Percentiles rank a stretch among this genome's conserved stretches.
phyloP scores from a whole-genome alignment of 1,140 invertebrate genomes.

The Battus philenor region DNA sequence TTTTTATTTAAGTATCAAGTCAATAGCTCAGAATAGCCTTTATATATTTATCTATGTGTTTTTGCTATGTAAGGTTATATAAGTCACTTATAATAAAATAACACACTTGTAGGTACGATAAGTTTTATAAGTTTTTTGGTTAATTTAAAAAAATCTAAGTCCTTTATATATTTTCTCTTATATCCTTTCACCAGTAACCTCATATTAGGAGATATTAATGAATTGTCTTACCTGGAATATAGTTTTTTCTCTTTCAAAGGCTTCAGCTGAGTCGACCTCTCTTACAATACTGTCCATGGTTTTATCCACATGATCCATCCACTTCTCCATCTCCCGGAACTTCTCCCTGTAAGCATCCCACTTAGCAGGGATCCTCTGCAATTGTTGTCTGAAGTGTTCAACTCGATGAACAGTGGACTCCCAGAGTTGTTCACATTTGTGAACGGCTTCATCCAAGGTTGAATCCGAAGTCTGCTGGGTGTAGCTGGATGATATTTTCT shows the following conservation, averaged over 20 bases:
- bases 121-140: no score
- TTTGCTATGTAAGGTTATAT: no score
- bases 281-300: slow-evolving; percentile 88
- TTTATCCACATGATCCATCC: slow-evolving; percentile 93
- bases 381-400: slow-evolving; percentile 83
- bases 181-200: no score
- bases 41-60: no score
- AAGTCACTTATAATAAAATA: no score
- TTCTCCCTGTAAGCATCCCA: slow-evolving; percentile 91
- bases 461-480: slow-evolving; percentile 81
- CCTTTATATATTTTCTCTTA: no score
- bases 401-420: slow-evolving; percentile 82
- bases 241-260: slow-evolving; percentile 91
- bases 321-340: slow-evolving; percentile 89
- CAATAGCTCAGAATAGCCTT: no score
- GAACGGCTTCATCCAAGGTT: slow-evolving; percentile 79
- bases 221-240: slow-evolving; percentile 88
- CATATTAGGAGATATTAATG: no score
- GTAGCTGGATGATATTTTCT: slow-evolving; percentile 81
- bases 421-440: slow-evolving; percentile 85
- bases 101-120: no score
- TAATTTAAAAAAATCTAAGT: no score
- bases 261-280: slow-evolving; percentile 89
- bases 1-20: no score
- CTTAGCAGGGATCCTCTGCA: slow-evolving; percentile 92